Evolutionary conservation across 2,113 vertebrate genomes (phyloP), one percentile per base, ranked within the genome.

Genomic region (Seriola rivoliana): DNA sequence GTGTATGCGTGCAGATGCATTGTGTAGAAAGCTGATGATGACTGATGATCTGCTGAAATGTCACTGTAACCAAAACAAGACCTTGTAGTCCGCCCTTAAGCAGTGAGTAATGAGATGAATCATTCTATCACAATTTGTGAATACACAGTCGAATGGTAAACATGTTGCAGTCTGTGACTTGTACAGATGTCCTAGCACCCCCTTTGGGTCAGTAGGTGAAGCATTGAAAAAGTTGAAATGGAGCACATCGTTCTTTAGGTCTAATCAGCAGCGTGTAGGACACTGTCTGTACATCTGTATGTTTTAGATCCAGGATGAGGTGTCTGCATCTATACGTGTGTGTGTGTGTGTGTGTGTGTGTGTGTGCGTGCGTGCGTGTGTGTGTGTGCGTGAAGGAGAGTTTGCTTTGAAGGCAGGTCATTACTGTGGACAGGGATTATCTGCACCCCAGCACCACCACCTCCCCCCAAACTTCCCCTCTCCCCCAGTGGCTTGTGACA

Each of bases 381-480:
- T 77, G 38, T 65, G 14, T 60, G 25, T 58, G 6, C 2, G 71
- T 63, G 59, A 13, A 8, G 3, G 38, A 78, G 36, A 57, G 13
- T 74, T 78, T 75, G 40, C 70, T 84, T 86, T 85, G 60, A 82
- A 87, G 82, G 42, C 58, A 73, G 77, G 85, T 87, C 85, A 89
- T 91, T 92, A 92, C 82, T 91, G 81, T 64, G 83, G 67, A 85
- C 71, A 48, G 55, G 73, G 89, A 93, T 91, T 90, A 92, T 90
- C 88, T 60, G 11, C 36, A 29, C 23, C 34, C 76, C 66, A 29
- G 29, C 29, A 29, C 29, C 29, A 29, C 29, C 29, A 29, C 11
- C 36, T 38, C 17, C 74, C 57, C 38, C 25, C 60, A 40, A 65
- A 52, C 52, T 29, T 7, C 76, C 66, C 57, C 71, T 29, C 74